phyloP scores from a whole-genome alignment of 2,888 invertebrate species.

The Cynaeus angustus region DNA sequence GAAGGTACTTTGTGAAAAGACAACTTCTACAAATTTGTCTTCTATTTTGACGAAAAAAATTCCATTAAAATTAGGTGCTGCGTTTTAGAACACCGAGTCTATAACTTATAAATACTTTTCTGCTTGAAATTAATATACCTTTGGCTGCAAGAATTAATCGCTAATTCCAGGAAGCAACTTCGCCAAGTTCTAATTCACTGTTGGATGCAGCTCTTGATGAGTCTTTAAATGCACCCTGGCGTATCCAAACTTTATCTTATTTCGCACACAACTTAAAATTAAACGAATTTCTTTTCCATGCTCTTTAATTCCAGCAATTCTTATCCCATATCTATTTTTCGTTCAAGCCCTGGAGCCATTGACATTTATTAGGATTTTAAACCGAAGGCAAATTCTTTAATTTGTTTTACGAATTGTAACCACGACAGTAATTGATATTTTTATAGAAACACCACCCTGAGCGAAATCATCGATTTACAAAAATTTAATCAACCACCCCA shows the following conservation, averaged over 20 bases:
- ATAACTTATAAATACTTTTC: no score
- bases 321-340: slow-evolving; percentile 13
- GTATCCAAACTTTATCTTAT: slow-evolving; percentile 23
- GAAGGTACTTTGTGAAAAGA: no score
- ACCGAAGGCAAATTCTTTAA: slow-evolving; percentile 1
- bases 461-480: slow-evolving; percentile 13
- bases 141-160: neutral
- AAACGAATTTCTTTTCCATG: slow-evolving; percentile 7
- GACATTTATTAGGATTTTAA: slow-evolving; percentile 9
- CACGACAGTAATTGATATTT: slow-evolving; percentile 5
- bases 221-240: slow-evolving; percentile 17
- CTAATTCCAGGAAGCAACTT: slow-evolving; percentile 24
- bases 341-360: slow-evolving; percentile 10
- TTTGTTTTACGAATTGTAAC: neutral
- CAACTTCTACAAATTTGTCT: no score
- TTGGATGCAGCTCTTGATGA: slow-evolving; percentile 29
- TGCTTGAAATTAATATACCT: no score
- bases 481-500: slow-evolving; percentile 35
- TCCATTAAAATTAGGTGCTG: no score
- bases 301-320: slow-evolving; percentile 10
- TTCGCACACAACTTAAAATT: slow-evolving; percentile 15
- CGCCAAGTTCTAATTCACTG: slow-evolving; percentile 21
- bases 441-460: slow-evolving; percentile 3
- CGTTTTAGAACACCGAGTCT: no score
- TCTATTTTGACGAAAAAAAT: no score